Conservation (phyloP, 2,888 invertebrate genomes). For the Uloborus plumipes region DNA sequence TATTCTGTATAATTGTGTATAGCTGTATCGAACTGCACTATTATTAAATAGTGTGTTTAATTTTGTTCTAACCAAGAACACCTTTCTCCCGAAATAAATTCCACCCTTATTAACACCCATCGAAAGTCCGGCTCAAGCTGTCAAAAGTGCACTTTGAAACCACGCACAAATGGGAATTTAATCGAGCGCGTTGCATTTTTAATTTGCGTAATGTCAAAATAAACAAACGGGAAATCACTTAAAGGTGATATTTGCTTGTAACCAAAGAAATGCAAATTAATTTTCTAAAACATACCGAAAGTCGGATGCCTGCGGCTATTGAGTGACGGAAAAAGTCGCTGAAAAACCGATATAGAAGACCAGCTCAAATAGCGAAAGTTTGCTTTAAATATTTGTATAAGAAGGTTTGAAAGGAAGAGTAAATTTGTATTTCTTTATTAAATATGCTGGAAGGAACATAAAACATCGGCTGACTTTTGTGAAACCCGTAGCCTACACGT, state of each 20-base stretch:
- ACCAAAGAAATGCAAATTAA: constrained; percentile 24
- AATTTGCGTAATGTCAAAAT: constrained; percentile 23
- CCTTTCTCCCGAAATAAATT: too few species aligned
- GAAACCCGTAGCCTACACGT: too few species aligned
- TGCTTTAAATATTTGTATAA: background rate
- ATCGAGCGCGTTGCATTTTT: background rate
- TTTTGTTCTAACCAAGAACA: too few species aligned
- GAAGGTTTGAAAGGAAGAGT: background rate
- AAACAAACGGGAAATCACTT: constrained; percentile 25
- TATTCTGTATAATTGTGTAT: too few species aligned
- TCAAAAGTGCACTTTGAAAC: constrained; percentile 2
- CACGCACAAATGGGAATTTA: constrained; percentile 4
- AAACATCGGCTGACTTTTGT: too few species aligned
- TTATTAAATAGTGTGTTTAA: too few species aligned
- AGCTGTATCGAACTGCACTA: too few species aligned
- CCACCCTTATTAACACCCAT: too few species aligned
- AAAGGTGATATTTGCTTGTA: constrained; percentile 11
- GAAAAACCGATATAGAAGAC: constrained; percentile 13
- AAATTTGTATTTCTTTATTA: constrained; percentile 23
- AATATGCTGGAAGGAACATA: constrained; percentile 23
- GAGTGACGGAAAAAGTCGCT: background rate
- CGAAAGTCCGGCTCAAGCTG: background rate
- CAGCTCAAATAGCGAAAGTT: constrained; percentile 20
- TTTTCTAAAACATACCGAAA: constrained; percentile 23
- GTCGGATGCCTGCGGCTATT: constrained; percentile 16